phyloP scores from a whole-genome alignment of 2,797 vertebrate species.

The Propithecus perrieri region DNA sequence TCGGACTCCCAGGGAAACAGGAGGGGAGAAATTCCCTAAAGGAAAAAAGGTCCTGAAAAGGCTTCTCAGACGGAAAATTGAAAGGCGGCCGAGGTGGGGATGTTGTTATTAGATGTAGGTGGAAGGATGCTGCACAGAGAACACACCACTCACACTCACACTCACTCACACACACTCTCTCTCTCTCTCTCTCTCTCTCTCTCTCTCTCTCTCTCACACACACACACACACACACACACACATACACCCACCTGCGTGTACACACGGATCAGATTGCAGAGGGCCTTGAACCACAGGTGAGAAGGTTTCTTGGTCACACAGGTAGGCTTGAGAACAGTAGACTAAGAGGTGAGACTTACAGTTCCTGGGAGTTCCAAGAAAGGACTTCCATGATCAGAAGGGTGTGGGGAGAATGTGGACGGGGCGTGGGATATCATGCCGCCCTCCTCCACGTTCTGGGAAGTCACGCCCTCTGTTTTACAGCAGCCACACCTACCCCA shows the following conservation, averaged over 20 bases:
- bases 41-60: background rate
- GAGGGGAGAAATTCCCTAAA: background rate
- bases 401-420: background rate
- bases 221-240: background rate
- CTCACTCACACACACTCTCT: too few relatives aligned
- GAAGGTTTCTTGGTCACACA: background rate
- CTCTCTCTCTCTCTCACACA: background rate
- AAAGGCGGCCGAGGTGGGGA: background rate
- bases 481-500: too few relatives aligned
- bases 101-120: background rate
- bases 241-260: accelerated
- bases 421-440: background rate
- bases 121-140: background rate
- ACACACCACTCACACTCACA: background rate
- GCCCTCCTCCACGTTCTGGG: background rate
- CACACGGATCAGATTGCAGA: background rate
- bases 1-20: too few relatives aligned
- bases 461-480: background rate
- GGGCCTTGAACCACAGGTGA: background rate
- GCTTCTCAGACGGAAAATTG: background rate
- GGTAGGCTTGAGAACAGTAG: background rate
- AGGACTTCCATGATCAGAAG: background rate
- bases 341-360: background rate
- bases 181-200: too few relatives aligned
- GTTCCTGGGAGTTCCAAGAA: background rate